phyloP scores from a whole-genome alignment of 2,113 vertebrate species.

The Ceyx melanurus region DNA sequence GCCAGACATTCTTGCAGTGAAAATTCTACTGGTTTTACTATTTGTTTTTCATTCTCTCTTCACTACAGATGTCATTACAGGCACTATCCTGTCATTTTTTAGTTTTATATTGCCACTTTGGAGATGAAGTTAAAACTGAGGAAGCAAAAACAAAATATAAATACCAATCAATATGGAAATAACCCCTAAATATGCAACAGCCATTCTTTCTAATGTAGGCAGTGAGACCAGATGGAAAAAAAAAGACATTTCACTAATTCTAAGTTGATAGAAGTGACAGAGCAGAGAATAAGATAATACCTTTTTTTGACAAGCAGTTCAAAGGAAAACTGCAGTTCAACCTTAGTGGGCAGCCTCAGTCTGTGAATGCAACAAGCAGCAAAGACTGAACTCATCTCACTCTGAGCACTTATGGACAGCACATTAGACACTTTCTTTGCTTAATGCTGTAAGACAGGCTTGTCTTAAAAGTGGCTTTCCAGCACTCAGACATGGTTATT shows the following conservation, averaged over 20 bases:
- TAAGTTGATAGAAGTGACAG: background rate
- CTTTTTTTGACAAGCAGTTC: background rate
- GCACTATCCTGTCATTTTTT: background rate
- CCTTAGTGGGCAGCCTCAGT: background rate
- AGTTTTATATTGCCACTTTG: background rate
- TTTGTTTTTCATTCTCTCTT: background rate
- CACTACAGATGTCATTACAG: background rate
- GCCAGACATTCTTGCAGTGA: background rate
- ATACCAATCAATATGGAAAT: background rate
- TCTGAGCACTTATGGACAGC: background rate
- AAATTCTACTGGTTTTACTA: background rate
- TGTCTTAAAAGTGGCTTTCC: background rate
- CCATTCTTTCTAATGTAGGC: background rate
- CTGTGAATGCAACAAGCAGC: background rate
- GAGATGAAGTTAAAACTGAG: background rate
- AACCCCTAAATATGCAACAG: fast-evolving
- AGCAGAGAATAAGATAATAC: background rate
- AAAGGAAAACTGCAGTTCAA: background rate
- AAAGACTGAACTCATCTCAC: background rate
- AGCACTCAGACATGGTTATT: background rate
- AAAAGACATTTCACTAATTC: background rate
- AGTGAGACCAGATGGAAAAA: background rate
- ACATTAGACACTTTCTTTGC: background rate
- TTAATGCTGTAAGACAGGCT: background rate
- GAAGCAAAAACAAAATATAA: background rate